Conservation (phyloP, 2,888 invertebrate species). For the Drosophila emarginata region DNA sequence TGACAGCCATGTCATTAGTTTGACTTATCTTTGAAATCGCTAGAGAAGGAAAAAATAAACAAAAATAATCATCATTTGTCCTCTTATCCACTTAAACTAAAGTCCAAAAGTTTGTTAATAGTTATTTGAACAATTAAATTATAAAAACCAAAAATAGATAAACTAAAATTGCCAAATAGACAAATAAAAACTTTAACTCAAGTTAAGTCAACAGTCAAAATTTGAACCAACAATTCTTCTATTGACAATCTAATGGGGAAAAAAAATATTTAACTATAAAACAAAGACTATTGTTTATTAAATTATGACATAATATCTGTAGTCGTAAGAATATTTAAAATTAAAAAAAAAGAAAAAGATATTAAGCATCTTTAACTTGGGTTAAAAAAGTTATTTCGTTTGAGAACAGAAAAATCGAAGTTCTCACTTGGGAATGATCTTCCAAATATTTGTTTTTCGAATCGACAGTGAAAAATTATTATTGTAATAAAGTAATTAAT, state of each 20-base stretch:
- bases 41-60: neutral
- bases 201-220: conserved; percentile 12
- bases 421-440: no score
- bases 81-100: neutral
- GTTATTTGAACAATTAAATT: conserved; percentile 42
- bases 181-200: conserved; percentile 21
- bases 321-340: no score
- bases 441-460: no score
- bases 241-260: neutral
- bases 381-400: no score
- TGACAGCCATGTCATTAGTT: conserved; percentile 35
- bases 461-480: no score
- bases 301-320: no score
- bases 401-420: no score
- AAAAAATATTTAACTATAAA: no score
- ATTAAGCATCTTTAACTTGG: no score
- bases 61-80: neutral
- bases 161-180: conserved; percentile 33
- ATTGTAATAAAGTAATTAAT: no score
- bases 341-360: no score
- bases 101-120: conserved; percentile 34
- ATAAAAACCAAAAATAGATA: neutral
- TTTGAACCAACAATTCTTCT: neutral
- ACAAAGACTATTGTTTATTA: no score
- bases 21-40: conserved; percentile 7